Evolutionary conservation across 2,888 invertebrate species (phyloP).

Genomic region (Perizoma flavofasciatum): DNA sequence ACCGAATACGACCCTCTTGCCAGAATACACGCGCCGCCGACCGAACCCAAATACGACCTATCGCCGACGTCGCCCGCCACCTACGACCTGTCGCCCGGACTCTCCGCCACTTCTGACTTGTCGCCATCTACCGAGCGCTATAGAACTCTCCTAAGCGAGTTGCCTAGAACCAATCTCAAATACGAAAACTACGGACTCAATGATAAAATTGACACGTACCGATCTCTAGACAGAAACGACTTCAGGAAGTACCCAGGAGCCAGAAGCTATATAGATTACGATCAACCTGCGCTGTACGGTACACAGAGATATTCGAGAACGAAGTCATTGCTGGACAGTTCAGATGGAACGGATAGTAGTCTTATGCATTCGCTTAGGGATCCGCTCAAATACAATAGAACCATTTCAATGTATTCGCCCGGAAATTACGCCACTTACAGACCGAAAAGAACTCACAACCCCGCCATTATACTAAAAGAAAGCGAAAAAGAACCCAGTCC

Average conservation of each 20-base stretch:
- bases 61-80: conserved; percentile 71
- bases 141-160: conserved; percentile 66
- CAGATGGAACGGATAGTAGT: conserved; percentile 63
- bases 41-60: conserved; percentile 63
- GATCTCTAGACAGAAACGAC: conserved; percentile 78
- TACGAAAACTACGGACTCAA: conserved; percentile 70
- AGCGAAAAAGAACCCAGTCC: conserved; percentile 79
- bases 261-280: conserved; percentile 72
- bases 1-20: conserved; percentile 82
- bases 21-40: conserved; percentile 68
- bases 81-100: conserved; percentile 72
- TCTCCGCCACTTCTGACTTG: conserved; percentile 67
- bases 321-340: conserved; percentile 73
- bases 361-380: conserved; percentile 62
- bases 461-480: conserved; percentile 79
- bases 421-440: conserved; percentile 80
- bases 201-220: conserved; percentile 75
- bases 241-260: conserved; percentile 72
- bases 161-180: conserved; percentile 64
- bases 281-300: conserved; percentile 68
- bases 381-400: conserved; percentile 73
- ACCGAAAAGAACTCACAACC: conserved; percentile 76
- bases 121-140: conserved; percentile 77
- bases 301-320: conserved; percentile 74
- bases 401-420: conserved; percentile 77